Percentiles rank a stretch among this genome's conserved stretches.
phyloP scores from a whole-genome alignment of 2,888 invertebrate genomes.

The Pegoplata infirma region DNA sequence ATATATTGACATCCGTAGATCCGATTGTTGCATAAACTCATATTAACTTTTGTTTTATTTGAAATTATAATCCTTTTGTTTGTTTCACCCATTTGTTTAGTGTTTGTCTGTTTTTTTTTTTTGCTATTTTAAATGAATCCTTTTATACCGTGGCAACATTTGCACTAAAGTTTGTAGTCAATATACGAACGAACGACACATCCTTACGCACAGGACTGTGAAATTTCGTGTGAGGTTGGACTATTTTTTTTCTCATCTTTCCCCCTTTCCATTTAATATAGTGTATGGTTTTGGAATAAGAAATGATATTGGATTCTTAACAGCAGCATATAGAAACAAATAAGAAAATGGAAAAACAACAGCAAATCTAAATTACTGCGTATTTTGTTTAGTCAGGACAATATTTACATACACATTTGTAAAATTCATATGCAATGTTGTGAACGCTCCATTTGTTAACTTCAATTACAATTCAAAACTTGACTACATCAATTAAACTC shows the following conservation, averaged over 20 bases:
- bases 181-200: constrained; percentile 65
- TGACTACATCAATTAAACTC: constrained; percentile 16
- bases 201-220: constrained; percentile 37
- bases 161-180: constrained; percentile 74
- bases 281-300: constrained; percentile 63
- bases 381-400: constrained; percentile 7
- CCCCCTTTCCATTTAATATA: not conserved
- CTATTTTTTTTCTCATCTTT: constrained; percentile 14
- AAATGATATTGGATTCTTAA: constrained; percentile 44
- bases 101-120: constrained; percentile 26
- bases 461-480: constrained; percentile 44
- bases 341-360: too few species aligned
- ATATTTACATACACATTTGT: constrained; percentile 30
- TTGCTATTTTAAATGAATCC: constrained; percentile 64
- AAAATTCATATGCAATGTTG: constrained; percentile 5
- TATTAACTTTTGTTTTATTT: constrained; percentile 68
- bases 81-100: constrained; percentile 39
- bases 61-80: constrained; percentile 55
- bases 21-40: constrained; percentile 57
- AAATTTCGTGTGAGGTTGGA: constrained; percentile 7
- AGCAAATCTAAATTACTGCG: constrained; percentile 28
- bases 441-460: constrained; percentile 49
- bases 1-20: constrained; percentile 41
- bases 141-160: constrained; percentile 74
- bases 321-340: constrained; percentile 12